Percentiles rank a stretch among this genome's conserved stretches.
Conservation (phyloP, 2,797 vertebrate genomes). For the Nannoperca obscura region DNA sequence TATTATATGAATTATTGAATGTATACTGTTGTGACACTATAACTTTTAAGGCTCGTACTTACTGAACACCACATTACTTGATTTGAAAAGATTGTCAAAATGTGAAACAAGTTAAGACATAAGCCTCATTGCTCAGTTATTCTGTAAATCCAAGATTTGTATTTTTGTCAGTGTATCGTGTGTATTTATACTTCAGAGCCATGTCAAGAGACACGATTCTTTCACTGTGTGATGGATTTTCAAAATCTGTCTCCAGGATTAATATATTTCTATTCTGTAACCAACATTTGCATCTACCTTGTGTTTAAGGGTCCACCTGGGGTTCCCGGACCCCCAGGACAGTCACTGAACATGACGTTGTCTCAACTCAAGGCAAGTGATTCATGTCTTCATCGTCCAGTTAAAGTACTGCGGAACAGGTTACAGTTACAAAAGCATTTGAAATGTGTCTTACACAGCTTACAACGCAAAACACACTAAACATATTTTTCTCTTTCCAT, state of each 20-base stretch:
- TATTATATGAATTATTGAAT: neutral
- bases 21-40: too few species aligned
- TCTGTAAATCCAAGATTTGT: neutral
- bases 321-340: conserved; percentile 85
- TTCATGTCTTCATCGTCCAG: neutral
- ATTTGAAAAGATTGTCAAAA: neutral
- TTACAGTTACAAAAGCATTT: neutral
- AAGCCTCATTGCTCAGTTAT: neutral
- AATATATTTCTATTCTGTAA: neutral
- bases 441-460: neutral
- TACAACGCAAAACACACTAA: neutral
- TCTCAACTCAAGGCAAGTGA: conserved; percentile 85
- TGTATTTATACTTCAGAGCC: neutral
- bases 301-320: conserved; percentile 87
- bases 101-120: neutral
- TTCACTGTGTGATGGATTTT: neutral
- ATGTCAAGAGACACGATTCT: neutral
- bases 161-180: neutral
- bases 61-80: neutral
- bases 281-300: neutral
- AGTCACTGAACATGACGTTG: conserved; percentile 79
- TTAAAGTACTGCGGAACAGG: neutral
- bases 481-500: neutral
- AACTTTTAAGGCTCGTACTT: neutral
- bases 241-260: neutral